These are phyloP conservation scores for Synanthedon myopaeformis DNA, from an alignment of 2,888 invertebrate species.

Conservation along the genomic window DNA sequence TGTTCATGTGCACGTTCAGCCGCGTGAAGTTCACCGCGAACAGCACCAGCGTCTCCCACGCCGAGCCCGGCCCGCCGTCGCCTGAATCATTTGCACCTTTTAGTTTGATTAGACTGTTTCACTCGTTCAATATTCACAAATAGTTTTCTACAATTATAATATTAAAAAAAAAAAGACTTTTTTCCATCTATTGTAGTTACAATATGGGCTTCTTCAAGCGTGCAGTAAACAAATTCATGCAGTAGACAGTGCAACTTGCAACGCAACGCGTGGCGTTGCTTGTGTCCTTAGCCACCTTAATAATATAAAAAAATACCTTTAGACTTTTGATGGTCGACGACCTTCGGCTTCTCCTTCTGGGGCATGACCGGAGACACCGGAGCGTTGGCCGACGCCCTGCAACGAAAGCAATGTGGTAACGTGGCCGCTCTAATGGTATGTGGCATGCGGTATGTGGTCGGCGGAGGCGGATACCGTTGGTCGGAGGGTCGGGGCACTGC, in stretches of 20 bases:
- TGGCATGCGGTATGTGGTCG: background rate
- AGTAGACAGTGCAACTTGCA: too few relatives aligned
- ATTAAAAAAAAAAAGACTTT: too few relatives aligned
- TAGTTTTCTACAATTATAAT: too few relatives aligned
- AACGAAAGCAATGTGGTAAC: background rate
- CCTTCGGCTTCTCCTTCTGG: slow-evolving; percentile 56
- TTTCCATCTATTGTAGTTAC: too few relatives aligned
- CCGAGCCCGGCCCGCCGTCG: slow-evolving; percentile 74
- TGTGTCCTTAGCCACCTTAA: too few relatives aligned
- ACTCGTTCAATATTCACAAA: too few relatives aligned
- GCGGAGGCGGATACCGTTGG: slow-evolving; percentile 3
- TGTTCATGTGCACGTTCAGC: slow-evolving; percentile 97
- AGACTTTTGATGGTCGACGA: slow-evolving; percentile 41
- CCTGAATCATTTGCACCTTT: too few relatives aligned
- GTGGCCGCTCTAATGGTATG: background rate
- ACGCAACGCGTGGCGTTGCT: too few relatives aligned
- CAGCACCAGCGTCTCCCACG: slow-evolving; percentile 96
- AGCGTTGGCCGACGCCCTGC: slow-evolving; percentile 28
- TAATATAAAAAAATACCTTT: slow-evolving; percentile 30
- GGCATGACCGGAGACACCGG: slow-evolving; percentile 55
- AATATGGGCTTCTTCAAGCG: too few relatives aligned
- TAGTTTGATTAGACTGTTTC: too few relatives aligned
- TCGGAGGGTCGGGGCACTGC: slow-evolving; percentile 62
- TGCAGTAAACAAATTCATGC: too few relatives aligned
- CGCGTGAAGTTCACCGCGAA: slow-evolving; percentile 97